A percentile compares a stretch with the other conserved stretches of the same genome.
Evolutionary conservation across 2,888 invertebrate species (phyloP).

Genomic region (Melinopterus prodromus): DNA sequence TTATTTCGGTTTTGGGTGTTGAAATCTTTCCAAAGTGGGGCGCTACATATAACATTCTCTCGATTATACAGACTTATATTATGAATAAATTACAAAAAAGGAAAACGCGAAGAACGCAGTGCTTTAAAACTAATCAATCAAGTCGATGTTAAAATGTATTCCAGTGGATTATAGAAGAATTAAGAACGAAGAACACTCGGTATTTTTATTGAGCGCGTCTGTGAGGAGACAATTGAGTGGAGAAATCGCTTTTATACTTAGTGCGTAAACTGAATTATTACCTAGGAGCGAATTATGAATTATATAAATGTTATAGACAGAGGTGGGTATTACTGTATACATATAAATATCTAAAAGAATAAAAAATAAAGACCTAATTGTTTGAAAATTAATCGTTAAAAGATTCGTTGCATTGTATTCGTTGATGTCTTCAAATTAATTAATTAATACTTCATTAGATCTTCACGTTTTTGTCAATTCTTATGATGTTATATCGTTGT

Average conservation of each 20-base stretch:
- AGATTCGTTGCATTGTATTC: conserved; percentile 7
- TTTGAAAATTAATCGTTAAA: neutral
- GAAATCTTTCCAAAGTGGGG: conserved; percentile 30
- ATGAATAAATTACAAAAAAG: conserved; percentile 15
- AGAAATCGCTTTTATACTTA: conserved; percentile 15
- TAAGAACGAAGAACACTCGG: conserved; percentile 7
- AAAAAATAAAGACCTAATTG: conserved; percentile 13
- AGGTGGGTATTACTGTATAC: conserved; percentile 49
- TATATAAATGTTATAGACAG: conserved; percentile 50
- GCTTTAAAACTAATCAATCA: conserved; percentile 16
- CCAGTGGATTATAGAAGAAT: neutral
- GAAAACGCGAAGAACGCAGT: conserved; percentile 11
- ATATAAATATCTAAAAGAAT: conserved; percentile 13
- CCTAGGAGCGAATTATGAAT: neutral
- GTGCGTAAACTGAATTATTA: conserved; percentile 6
- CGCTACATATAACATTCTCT: conserved; percentile 26
- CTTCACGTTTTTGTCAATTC: conserved; percentile 17
- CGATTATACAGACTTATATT: conserved; percentile 6
- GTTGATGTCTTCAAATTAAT: too few relatives aligned
- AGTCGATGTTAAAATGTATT: conserved; percentile 7
- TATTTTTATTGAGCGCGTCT: conserved; percentile 6
- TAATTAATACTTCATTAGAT: too few relatives aligned
- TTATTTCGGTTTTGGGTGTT: conserved; percentile 29
- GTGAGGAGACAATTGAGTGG: neutral
- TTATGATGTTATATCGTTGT: conserved; percentile 25